Conservation (phyloP, 2,888 invertebrate species). For the Spisula subtruncata region DNA sequence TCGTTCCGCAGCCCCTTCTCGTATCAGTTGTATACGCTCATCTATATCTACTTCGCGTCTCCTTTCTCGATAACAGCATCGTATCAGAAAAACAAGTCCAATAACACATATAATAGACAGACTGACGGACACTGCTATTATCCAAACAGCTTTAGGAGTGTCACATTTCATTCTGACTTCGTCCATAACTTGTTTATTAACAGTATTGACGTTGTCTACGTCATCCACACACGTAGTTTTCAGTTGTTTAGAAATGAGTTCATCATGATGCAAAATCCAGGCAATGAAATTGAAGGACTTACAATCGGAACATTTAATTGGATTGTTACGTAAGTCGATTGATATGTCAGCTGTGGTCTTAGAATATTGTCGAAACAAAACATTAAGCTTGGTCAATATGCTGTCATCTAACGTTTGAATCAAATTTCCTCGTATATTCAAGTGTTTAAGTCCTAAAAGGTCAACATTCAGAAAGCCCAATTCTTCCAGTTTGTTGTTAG, state of each 20-base stretch:
- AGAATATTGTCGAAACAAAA: neutral
- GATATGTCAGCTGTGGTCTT: neutral
- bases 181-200: conserved; percentile 7
- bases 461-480: neutral
- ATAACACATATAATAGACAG: neutral
- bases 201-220: neutral
- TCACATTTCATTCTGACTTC: conserved; percentile 10
- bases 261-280: neutral
- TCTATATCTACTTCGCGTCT: neutral
- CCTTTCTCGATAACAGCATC: neutral
- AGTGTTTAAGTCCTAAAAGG: neutral
- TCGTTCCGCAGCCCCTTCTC: neutral
- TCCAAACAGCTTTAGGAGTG: neutral
- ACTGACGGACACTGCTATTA: neutral
- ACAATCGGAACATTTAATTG: conserved; percentile 23
- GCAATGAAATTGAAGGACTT: neutral
- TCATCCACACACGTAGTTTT: neutral
- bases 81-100: neutral
- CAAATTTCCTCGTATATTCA: neutral
- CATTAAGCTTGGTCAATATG: neutral
- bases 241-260: neutral
- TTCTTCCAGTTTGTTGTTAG: neutral
- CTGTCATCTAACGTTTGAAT: neutral
- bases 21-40: neutral
- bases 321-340: neutral